Base-by-base conservation (phyloP, 2,888 invertebrate species). In the Dioctria rufipes region DNA sequence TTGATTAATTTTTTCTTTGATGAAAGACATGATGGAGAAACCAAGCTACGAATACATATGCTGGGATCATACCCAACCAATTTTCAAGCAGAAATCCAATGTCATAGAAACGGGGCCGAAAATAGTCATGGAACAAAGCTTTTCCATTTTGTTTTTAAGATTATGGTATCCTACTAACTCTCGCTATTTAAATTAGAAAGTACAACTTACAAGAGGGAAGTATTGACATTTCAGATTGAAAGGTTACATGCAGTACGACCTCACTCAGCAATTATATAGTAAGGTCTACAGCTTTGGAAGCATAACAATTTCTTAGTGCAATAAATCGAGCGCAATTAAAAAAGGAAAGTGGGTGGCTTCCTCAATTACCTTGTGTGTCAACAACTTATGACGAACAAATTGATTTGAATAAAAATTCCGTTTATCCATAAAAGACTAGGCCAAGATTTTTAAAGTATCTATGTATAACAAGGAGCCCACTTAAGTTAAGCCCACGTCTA, bases 351-450 rank as follows among this genome's bases (percentile, higher is more conserved):
- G 73, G 73, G 73, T 73, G 73, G 73, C 73, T 73, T 73, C 73
- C 73, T 73, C 73, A 73, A 73, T 73, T 73, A 73, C 73, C 73
- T 73, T 73, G 73, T 58, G 60, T 42, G 73, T 51, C 40, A 60
- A 51, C 54, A 54, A 54, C 54, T 54, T 8, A 11, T 51, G 73
- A 8, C 73, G 51, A 73, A 73, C 73, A 73, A 37, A 49, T 69
- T 69, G 73, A 73, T 73, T 73, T 73, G 73, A 73, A 73, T 73
- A 73, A 73, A 73, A 73, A 73, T 73, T 73, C 73, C 73, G 60
- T 58, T 40, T 73, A 73, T 60, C 73, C 73, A 73, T 73, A 73
- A 73, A 73, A 58, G 73, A 54, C 58, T 42, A 60, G 42, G 43
- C 25, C 60, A 73, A 73, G 73, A 73, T 73, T 58, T 73, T 39